Percentiles rank a stretch among this genome's conserved stretches.
phyloP scores from a whole-genome alignment of 2,797 vertebrate species.

The Myotis vivesi region DNA sequence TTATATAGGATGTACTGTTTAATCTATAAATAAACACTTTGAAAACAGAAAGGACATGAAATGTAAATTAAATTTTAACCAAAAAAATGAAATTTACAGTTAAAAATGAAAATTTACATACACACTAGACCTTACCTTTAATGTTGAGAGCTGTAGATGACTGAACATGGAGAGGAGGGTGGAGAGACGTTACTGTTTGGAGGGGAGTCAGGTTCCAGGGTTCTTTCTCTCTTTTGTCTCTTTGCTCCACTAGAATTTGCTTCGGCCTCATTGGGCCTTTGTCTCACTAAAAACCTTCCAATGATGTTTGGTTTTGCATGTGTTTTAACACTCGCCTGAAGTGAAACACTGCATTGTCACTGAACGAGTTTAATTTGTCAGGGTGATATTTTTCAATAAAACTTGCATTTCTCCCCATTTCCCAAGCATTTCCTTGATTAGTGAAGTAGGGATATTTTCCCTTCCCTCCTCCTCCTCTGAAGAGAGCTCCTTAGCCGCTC shows the following conservation, averaged over 20 bases:
- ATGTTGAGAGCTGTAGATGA: neutral
- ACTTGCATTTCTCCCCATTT: no score
- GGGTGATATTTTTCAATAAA: no score
- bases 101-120: neutral
- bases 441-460: no score
- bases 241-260: neutral
- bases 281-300: neutral
- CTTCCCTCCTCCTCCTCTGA: no score
- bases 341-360: no score
- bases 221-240: neutral
- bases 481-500: no score
- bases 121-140: neutral
- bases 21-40: neutral
- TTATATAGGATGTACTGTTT: neutral
- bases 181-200: neutral
- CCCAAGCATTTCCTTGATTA: no score
- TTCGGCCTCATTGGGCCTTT: neutral
- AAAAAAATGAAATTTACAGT: neutral
- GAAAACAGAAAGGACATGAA: neutral
- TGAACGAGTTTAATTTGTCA: no score
- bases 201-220: neutral
- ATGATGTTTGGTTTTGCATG: no score
- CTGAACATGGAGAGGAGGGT: neutral
- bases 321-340: no score
- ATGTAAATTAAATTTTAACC: no score